Evolutionary conservation across 2,113 vertebrate species (phyloP), one percentile per base, ranked within the genome.

Genomic region (Leptobrachium ailaonicum): DNA sequence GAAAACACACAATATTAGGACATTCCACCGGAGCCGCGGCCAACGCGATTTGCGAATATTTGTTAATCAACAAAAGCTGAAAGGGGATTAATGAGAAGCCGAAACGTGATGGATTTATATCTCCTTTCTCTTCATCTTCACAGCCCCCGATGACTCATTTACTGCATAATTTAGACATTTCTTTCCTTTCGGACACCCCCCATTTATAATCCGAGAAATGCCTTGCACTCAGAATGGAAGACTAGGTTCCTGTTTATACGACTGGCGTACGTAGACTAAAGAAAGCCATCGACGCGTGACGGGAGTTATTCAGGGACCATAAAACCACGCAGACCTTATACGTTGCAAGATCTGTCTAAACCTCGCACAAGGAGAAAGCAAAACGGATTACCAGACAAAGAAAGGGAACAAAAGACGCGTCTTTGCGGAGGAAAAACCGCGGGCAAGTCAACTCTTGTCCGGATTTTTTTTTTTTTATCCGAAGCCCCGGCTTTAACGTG

Each of bases 391-490:
- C 41, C 2, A 75, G 14, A 40, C 44, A 66, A 66, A 41, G 73
- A 50, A 40, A 60, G 20, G 9, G 62, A 64, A 73, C 42, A 40
- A 75, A 66, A 40, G 11, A 60, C 10, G 1, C 43, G n/a, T n/a
- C 62, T 20, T 44, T 44, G 62, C 62, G 45, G 32, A 60, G 41
- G 43, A 58, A 75, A 62, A 14, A 44, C 44, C 47, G 44, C 43
- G 9, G 73, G 47, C 74, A 76, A 76, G 75, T 66, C 47, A 41
- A 12, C 47, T 68, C 75, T 54, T 66, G 75, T 54, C n/a, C 47
- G 40, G 13, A 13, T 40, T 64, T 20, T 32, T 32, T 32, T 32
- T 32, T 32, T 32, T 32, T 32, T 14, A 54, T 42, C 47, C 56
- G 66, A 14, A 68, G 10, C 43, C 32, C 53, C 54, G 45, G 6